Conservation (phyloP, 2,888 invertebrate genomes). For the Aspidiotus rigidus region DNA sequence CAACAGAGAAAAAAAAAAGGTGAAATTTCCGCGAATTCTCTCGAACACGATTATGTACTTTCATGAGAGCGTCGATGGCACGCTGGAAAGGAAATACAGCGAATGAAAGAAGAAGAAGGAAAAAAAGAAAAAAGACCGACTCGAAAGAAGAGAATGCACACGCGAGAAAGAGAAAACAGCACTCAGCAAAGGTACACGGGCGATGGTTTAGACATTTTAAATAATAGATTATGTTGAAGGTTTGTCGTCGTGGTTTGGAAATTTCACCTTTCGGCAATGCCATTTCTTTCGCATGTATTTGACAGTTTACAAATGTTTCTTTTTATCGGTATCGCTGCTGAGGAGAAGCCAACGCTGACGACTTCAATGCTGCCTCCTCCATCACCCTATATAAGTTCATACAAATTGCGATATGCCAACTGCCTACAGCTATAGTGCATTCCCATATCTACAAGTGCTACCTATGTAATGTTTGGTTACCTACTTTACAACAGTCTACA, state of each 20-base stretch:
- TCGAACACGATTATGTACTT: slow-evolving; percentile 32
- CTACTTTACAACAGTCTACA: too few species aligned
- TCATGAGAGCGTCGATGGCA: slow-evolving; percentile 2
- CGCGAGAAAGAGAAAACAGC: too few species aligned
- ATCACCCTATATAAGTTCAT: neutral
- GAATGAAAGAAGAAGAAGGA: neutral
- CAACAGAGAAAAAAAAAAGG: too few species aligned
- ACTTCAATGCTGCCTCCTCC: slow-evolving; percentile 26
- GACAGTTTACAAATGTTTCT: slow-evolving; percentile 37
- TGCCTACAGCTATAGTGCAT: too few species aligned
- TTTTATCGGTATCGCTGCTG: slow-evolving; percentile 30
- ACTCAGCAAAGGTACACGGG: slow-evolving; percentile 14
- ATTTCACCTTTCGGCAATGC: slow-evolving; percentile 32
- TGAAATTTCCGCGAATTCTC: slow-evolving; percentile 26
- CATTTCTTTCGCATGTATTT: slow-evolving; percentile 35
- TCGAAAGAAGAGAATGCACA: too few species aligned
- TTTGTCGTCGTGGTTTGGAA: slow-evolving; percentile 32
- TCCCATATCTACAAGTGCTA: too few species aligned
- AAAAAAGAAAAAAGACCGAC: slow-evolving; percentile 9
- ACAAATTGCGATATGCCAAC: too few species aligned
- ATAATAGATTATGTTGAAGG: slow-evolving; percentile 31
- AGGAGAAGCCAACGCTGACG: slow-evolving; percentile 13
- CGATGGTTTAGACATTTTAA: slow-evolving; percentile 33
- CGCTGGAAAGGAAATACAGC: neutral
- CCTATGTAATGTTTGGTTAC: too few species aligned